Conservation (phyloP, 53 echinoderm and acorn worm genomes). For the Antedon mediterranea region DNA sequence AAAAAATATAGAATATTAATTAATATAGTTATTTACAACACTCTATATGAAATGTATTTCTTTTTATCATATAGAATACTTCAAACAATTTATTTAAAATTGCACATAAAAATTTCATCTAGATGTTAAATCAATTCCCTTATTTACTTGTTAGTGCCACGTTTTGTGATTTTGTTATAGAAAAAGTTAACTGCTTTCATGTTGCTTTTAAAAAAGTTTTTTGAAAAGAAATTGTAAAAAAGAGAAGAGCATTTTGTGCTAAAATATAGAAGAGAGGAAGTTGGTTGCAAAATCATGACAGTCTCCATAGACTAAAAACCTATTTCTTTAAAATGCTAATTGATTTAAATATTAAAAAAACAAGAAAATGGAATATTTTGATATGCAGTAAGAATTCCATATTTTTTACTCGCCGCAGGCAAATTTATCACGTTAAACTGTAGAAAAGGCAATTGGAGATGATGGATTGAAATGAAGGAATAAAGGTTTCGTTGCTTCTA, state of each 20-base stretch:
- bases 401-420: not conserved
- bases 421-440: not conserved
- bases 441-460: not conserved
- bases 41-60: not conserved
- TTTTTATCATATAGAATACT: not conserved
- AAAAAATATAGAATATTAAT: not conserved
- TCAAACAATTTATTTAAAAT: not conserved
- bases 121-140: not conserved
- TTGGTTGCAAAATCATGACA: not conserved
- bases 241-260: not conserved
- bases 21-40: not conserved
- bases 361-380: not conserved
- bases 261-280: not conserved
- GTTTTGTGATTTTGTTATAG: constrained; percentile 1
- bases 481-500: not conserved
- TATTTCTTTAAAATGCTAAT: not conserved
- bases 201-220: not conserved
- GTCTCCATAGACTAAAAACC: not conserved
- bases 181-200: not conserved
- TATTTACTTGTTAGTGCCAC: not conserved
- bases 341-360: not conserved
- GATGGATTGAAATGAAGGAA: not conserved
- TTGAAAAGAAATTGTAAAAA: not conserved
- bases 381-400: not conserved
- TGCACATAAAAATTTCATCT: not conserved